phyloP scores from a whole-genome alignment of 2,113 vertebrate species.

The Zingel zingel region DNA sequence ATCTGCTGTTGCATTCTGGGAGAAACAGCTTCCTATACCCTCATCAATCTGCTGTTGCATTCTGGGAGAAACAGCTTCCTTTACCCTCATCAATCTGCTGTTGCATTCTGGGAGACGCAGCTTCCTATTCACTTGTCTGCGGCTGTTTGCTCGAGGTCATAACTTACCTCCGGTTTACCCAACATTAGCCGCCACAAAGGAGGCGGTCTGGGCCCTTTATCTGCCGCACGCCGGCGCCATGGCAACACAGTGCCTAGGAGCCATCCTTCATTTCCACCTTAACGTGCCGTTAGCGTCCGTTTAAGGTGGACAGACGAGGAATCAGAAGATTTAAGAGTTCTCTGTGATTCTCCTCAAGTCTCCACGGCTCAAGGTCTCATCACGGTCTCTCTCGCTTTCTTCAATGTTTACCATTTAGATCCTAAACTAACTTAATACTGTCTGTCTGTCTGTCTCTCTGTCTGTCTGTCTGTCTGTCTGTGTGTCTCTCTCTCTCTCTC shows the following conservation, averaged over 20 bases:
- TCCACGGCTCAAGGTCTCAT: no score
- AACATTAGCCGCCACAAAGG: slow-evolving; percentile 78
- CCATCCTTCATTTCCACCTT: neutral
- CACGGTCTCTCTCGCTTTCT: no score
- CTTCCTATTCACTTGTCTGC: slow-evolving; percentile 82
- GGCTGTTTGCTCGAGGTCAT: slow-evolving; percentile 83
- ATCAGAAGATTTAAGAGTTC: no score
- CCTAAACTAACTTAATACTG: no score
- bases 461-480: no score
- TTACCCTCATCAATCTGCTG: slow-evolving; percentile 82
- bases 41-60: slow-evolving; percentile 82
- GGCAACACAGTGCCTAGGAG: slow-evolving; percentile 60
- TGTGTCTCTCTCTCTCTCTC: no score
- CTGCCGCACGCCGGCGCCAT: slow-evolving; percentile 43
- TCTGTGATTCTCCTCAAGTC: no score
- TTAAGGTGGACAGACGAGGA: no score
- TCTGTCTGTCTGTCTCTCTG: no score
- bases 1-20: slow-evolving; percentile 77
- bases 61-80: slow-evolving; percentile 66
- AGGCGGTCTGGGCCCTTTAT: slow-evolving; percentile 49
- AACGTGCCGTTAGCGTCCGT: neutral
- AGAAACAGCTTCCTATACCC: slow-evolving; percentile 64
- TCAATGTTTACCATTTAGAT: no score
- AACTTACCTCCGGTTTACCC: slow-evolving; percentile 84
- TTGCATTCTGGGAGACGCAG: slow-evolving; percentile 60